A percentile compares a stretch with the other conserved stretches of the same genome.
phyloP scores from a whole-genome alignment of 2,113 vertebrate genomes.

The Semnornis frantzii region DNA sequence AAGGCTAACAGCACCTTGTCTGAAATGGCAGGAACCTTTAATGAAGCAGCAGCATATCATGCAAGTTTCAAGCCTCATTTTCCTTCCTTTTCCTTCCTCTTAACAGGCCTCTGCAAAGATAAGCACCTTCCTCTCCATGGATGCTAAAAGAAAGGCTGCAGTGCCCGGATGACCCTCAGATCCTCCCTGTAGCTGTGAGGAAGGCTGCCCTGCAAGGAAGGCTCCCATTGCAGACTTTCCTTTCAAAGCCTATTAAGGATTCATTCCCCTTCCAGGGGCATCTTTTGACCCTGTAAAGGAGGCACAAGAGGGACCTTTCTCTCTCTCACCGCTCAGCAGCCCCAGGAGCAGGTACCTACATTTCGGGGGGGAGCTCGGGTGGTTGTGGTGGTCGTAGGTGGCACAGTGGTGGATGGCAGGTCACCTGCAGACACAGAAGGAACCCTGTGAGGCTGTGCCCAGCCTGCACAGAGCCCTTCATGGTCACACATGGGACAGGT shows the following conservation, averaged over 20 bases:
- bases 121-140: neutral
- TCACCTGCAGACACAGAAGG: slow-evolving; percentile 9
- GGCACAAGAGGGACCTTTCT: neutral
- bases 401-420: neutral
- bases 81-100: slow-evolving; percentile 32
- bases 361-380: neutral
- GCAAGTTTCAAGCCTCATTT: neutral
- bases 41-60: neutral
- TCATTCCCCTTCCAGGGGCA: neutral
- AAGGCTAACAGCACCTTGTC: neutral
- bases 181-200: neutral
- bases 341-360: neutral
- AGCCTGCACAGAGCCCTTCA: neutral
- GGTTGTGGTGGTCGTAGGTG: neutral
- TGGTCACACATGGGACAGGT: neutral
- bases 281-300: neutral
- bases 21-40: neutral
- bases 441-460: neutral
- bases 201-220: neutral
- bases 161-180: fast-evolving
- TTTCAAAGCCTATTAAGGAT: neutral
- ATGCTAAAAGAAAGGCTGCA: neutral
- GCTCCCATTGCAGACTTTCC: fast-evolving
- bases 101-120: neutral
- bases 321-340: neutral